phyloP scores from a whole-genome alignment of 2,113 vertebrate species.

The Procavia capensis region DNA sequence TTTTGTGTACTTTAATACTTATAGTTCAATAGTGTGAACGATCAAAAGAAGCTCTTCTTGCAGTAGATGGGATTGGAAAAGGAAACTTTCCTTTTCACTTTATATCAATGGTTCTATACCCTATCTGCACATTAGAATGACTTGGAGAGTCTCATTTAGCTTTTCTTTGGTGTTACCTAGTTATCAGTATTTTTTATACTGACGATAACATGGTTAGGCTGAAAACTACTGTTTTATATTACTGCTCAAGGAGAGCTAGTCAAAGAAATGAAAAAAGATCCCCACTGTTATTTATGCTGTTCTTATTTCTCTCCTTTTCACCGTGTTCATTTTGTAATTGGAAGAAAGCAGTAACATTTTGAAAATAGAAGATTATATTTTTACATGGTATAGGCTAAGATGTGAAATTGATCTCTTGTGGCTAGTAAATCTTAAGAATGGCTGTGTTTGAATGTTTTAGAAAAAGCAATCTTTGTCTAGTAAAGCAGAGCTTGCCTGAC shows the following conservation, averaged over 20 bases:
- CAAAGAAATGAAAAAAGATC: not conserved
- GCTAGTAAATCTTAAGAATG: not conserved
- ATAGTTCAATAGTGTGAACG: not conserved
- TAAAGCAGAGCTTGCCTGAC: not conserved
- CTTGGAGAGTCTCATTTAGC: not conserved
- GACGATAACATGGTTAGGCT: not conserved
- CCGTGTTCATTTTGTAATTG: too few species aligned
- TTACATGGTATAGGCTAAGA: not conserved
- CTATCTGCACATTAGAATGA: too few species aligned
- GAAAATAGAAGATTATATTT: not conserved
- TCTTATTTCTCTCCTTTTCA: too few species aligned
- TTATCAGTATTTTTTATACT: constrained; percentile 1
- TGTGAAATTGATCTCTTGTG: constrained; percentile 6
- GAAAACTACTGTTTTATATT: not conserved
- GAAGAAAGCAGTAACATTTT: not conserved
- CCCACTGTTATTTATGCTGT: not conserved
- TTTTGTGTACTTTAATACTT: not conserved
- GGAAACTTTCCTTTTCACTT: not conserved
- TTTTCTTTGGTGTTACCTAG: not conserved
- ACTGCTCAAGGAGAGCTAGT: not conserved
- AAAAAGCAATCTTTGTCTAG: not conserved
- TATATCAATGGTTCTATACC: not conserved
- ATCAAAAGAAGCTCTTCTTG: not conserved
- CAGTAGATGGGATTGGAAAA: not conserved
- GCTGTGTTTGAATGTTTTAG: not conserved